Evolutionary conservation across 92 coral and sea anemone species (phyloP).

Genomic region (Isaurus tuberculatus): DNA sequence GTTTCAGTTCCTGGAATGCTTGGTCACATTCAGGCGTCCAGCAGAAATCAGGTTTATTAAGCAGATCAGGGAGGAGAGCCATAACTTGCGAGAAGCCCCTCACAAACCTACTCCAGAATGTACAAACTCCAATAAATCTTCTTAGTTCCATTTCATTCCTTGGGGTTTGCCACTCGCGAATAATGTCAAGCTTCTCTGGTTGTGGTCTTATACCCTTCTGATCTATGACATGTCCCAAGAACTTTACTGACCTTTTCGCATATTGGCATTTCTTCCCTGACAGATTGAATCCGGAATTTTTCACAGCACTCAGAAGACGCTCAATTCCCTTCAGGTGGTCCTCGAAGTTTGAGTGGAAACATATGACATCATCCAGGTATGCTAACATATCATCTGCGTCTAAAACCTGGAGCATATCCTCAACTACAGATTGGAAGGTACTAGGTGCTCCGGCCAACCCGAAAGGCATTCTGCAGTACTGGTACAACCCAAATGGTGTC

Average conservation of each 20-base stretch:
- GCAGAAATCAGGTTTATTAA: slow-evolving; percentile 57
- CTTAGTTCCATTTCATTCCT: slow-evolving; percentile 54
- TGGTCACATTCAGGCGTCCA: slow-evolving; percentile 63
- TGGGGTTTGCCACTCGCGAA: slow-evolving; percentile 58
- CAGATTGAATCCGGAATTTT: too few species aligned
- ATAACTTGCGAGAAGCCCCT: slow-evolving; percentile 60
- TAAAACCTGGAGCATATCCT: too few species aligned
- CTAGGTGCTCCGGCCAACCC: too few species aligned
- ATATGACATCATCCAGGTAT: too few species aligned
- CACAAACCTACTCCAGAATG: slow-evolving; percentile 66
- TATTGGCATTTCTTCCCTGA: slow-evolving; percentile 69
- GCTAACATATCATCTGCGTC: too few species aligned
- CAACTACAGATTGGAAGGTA: too few species aligned
- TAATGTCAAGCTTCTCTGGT: slow-evolving; percentile 65
- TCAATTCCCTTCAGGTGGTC: too few species aligned
- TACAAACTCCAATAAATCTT: slow-evolving; percentile 62
- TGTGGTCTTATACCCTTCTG: slow-evolving; percentile 57
- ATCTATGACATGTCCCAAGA: slow-evolving; percentile 63
- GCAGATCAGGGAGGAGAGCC: slow-evolving; percentile 60
- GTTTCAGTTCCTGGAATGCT: slow-evolving; percentile 42
- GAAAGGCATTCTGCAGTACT: too few species aligned
- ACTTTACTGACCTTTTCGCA: slow-evolving; percentile 56
- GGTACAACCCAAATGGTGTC: too few species aligned
- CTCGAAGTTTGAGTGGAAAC: too few species aligned
- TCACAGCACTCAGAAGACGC: too few species aligned